A percentile compares a stretch with the other conserved stretches of the same genome.
Conservation (phyloP, 2,113 vertebrate genomes). For the Cinclus mexicanus region DNA sequence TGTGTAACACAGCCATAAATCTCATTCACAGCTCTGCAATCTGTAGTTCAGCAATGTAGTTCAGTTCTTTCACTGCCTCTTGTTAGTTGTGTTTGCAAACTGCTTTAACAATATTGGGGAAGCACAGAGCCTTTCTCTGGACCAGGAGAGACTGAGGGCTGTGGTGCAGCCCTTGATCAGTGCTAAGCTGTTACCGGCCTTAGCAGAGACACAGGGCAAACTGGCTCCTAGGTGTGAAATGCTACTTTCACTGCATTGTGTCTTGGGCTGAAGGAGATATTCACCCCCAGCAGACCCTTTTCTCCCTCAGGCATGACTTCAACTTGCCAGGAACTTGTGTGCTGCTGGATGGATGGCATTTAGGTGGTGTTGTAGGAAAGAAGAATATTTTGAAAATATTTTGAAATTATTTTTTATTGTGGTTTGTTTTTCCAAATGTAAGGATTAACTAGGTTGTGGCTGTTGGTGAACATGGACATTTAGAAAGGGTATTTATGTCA, state of each 20-base stretch:
- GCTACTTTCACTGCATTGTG: background rate
- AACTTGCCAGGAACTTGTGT: background rate
- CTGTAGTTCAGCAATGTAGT: background rate
- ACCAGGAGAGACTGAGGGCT: rapidly evolving
- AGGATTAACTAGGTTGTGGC: background rate
- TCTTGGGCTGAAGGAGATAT: background rate
- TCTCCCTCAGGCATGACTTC: background rate
- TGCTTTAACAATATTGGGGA: background rate
- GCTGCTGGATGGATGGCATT: rapidly evolving
- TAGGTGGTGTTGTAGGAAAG: background rate
- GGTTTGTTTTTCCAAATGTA: background rate
- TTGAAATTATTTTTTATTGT: background rate
- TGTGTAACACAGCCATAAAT: background rate
- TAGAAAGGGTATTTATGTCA: background rate
- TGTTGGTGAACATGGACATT: background rate
- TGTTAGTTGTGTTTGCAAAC: background rate
- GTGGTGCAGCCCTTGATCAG: background rate
- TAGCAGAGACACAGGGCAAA: background rate
- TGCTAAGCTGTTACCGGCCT: background rate
- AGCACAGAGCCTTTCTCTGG: background rate
- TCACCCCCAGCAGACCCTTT: background rate
- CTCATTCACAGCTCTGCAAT: background rate
- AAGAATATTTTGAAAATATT: background rate
- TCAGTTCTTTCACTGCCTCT: background rate
- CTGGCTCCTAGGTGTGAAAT: background rate